phyloP scores from a whole-genome alignment of 2,113 vertebrate species.

The Danio rerio region GRCz12tu NC_133189.1:6869501-6870000 shows the following conservation, averaged over 20 bases:
- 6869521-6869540: neutral
- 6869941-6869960: slow-evolving; percentile 1
- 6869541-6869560: slow-evolving; percentile 16
- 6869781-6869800: too few species aligned
- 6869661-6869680: slow-evolving; percentile 59
- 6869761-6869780: neutral
- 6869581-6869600: slow-evolving; percentile 27
- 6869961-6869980: neutral
- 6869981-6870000: slow-evolving; percentile 9
- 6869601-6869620: slow-evolving; percentile 55
- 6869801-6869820: too few species aligned
- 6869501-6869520: neutral
- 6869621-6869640: slow-evolving; percentile 18
- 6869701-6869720: slow-evolving; percentile 17
- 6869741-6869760: slow-evolving; percentile 54
- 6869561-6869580: slow-evolving; percentile 9
- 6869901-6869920: slow-evolving; percentile 27
- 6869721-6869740: slow-evolving; percentile 72
- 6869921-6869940: neutral
- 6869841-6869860: neutral
- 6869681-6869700: slow-evolving; percentile 48
- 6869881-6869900: slow-evolving; percentile 12
- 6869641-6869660: slow-evolving; percentile 42
- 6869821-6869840: too few species aligned
- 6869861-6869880: neutral